A percentile compares a stretch with the other conserved stretches of the same genome.
Evolutionary conservation across 2,113 vertebrate species (phyloP).

Genomic region (Ahaetulla prasina): DNA sequence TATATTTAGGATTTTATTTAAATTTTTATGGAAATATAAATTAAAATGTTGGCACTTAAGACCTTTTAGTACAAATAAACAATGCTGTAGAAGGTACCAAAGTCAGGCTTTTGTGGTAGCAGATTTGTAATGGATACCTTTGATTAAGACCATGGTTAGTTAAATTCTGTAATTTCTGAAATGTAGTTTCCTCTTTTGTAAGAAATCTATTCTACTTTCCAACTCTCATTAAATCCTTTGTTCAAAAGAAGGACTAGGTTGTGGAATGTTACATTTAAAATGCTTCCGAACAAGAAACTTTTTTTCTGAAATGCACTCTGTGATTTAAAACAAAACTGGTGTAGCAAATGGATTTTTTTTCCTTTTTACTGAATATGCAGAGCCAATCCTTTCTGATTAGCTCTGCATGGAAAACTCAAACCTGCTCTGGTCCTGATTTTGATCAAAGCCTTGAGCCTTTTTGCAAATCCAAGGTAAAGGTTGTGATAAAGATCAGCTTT

Average conservation of each 20-base stretch:
- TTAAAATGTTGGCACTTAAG: background rate
- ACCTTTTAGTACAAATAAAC: background rate
- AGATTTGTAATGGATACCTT: background rate
- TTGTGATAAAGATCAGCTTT: background rate
- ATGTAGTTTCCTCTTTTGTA: background rate
- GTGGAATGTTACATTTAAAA: background rate
- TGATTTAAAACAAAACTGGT: background rate
- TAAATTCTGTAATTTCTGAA: background rate
- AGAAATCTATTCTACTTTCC: background rate
- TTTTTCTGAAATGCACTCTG: background rate
- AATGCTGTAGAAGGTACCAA: background rate
- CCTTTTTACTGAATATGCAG: background rate
- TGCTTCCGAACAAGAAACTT: background rate
- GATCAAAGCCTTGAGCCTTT: background rate
- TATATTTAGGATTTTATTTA: background rate
- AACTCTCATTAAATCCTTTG: background rate
- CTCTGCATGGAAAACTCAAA: background rate
- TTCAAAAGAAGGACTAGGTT: background rate
- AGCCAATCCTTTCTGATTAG: background rate
- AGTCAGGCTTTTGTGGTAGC: background rate
- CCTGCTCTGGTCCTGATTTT: background rate
- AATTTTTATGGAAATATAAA: background rate
- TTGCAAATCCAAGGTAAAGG: background rate
- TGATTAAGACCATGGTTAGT: background rate
- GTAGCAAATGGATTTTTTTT: background rate